These are phyloP conservation scores for Aquatica leii DNA, from an alignment of 2,888 invertebrate genomes.

Conservation along the genomic window DNA sequence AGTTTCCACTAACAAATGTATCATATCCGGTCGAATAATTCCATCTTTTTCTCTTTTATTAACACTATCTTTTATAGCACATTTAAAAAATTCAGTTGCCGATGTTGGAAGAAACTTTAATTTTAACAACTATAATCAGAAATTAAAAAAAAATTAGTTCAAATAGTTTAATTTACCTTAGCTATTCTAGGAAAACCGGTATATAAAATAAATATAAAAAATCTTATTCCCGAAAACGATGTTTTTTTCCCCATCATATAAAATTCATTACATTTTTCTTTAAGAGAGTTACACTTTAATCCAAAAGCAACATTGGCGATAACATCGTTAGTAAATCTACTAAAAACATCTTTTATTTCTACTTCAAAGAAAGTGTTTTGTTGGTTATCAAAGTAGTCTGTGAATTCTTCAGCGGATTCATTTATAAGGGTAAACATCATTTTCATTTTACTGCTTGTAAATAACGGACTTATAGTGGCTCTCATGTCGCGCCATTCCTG, in stretches of 20 bases:
- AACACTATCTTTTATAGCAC: too few relatives aligned
- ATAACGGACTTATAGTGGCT: constrained; percentile 57
- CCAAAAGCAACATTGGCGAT: too few relatives aligned
- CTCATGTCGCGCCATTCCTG: constrained; percentile 57
- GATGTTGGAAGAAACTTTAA: too few relatives aligned
- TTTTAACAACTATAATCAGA: too few relatives aligned
- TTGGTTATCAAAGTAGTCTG: constrained; percentile 43
- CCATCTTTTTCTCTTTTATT: too few relatives aligned
- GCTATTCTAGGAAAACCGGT: too few relatives aligned
- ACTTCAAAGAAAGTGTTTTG: constrained; percentile 43
- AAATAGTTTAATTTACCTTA: too few relatives aligned
- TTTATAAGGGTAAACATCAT: constrained; percentile 50
- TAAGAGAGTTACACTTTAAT: constrained; percentile 41
- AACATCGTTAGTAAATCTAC: too few relatives aligned
- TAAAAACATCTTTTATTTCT: constrained; percentile 57
- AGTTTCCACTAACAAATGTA: too few relatives aligned
- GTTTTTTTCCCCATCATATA: constrained; percentile 55
- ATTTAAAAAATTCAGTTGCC: too few relatives aligned
- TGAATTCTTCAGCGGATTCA: constrained; percentile 44
- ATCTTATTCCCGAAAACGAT: background rate
- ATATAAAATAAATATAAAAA: constrained; percentile 4
- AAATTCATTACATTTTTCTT: constrained; percentile 64
- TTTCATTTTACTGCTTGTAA: constrained; percentile 57
- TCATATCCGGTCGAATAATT: too few relatives aligned
- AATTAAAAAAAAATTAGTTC: too few relatives aligned